Evolutionary conservation across 2,888 invertebrate genomes (phyloP), one percentile per base, ranked within the genome.

Genomic region (Ryuthela nishihirai): DNA sequence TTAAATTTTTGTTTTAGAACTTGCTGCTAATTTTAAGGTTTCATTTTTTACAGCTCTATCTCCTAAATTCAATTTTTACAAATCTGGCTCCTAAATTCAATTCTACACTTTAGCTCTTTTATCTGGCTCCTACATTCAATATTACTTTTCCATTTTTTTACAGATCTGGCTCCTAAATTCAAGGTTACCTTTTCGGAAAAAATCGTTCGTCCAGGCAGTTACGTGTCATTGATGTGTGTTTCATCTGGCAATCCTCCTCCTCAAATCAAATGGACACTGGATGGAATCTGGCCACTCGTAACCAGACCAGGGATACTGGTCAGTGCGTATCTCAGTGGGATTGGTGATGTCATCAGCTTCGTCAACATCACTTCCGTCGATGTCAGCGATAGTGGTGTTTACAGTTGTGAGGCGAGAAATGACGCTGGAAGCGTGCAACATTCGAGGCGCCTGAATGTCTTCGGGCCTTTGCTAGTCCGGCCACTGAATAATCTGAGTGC

Each of bases 101-200:
- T n/a, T n/a, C n/a, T n/a, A n/a, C n/a, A n/a, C n/a, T n/a, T n/a
- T n/a, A n/a, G n/a, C n/a, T n/a, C n/a, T n/a, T n/a, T n/a, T n/a
- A n/a, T n/a, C n/a, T n/a, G n/a, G n/a, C n/a, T n/a, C n/a, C n/a
- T n/a, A n/a, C n/a, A n/a, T n/a, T n/a, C n/a, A n/a, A n/a, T n/a
- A n/a, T n/a, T n/a, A n/a, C n/a, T n/a, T n/a, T n/a, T 36, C 17
- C 42, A 17, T 23, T 49, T 41, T 52, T 25, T 53, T 64, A 6
- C 65, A 76, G 76, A 75, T 45, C 69, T 73, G 3, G 68, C 70
- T 32, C 75, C 76, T 3, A 59, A 68, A 7, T 65, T 75, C 25
- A 58, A 69, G n/a, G 68, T 53, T 9, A 55, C 65, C 0, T 69
- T 69, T 43, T 58, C 55, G 1, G 64, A 67, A 38, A 56, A 64